phyloP scores from a whole-genome alignment of 2,888 invertebrate genomes.

The Cheilosia scutellata region DNA sequence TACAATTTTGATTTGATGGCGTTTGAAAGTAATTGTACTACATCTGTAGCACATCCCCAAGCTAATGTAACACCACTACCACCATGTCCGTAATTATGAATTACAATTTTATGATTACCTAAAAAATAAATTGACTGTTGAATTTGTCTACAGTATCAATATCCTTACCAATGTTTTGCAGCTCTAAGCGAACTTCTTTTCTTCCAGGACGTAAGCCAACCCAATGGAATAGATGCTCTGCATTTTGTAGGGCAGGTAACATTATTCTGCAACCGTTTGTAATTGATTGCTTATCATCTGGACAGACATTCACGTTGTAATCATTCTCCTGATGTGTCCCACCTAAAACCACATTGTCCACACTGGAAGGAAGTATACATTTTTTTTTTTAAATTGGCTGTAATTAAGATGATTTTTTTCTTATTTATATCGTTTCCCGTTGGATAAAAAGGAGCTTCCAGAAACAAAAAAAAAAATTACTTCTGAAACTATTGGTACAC shows the following conservation, averaged over 20 bases:
- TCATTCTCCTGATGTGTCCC: conserved; percentile 90
- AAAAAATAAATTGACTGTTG: neutral
- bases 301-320: conserved; percentile 85
- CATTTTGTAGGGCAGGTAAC: conserved; percentile 87
- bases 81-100: conserved; percentile 95
- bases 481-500: no score
- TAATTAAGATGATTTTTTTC: no score
- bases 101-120: conserved; percentile 84
- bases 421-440: no score
- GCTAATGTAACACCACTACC: conserved; percentile 92
- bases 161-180: conserved; percentile 82
- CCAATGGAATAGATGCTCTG: conserved; percentile 86
- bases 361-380: conserved; percentile 83
- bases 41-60: conserved; percentile 92
- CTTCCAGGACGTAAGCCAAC: conserved; percentile 91
- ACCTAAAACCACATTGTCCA: conserved; percentile 88
- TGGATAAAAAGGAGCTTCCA: no score
- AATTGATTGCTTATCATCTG: conserved; percentile 87
- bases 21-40: conserved; percentile 84
- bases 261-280: conserved; percentile 86
- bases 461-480: no score
- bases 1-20: conserved; percentile 66
- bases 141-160: neutral
- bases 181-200: conserved; percentile 87
- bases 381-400: no score